Evolutionary conservation across 2,113 vertebrate genomes (phyloP).

Genomic region (Hypomesus transpacificus): DNA sequence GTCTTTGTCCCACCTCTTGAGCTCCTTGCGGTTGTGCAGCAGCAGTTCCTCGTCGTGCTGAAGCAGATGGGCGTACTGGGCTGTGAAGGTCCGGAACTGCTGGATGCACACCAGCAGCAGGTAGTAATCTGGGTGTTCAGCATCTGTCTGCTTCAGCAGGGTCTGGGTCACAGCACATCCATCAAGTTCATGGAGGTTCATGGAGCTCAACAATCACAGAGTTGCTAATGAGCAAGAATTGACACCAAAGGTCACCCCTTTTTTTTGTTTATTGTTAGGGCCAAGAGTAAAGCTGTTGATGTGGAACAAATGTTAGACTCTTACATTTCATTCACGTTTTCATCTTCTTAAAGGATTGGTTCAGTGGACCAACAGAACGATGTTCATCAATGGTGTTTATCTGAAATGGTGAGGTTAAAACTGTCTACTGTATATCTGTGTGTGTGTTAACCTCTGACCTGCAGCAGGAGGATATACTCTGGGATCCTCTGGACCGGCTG

Average conservation of each 20-base stretch:
- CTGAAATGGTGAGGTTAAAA: too few species aligned
- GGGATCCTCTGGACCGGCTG: constrained; percentile 93
- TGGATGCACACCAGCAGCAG: constrained; percentile 91
- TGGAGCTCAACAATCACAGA: too few species aligned
- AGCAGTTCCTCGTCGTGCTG: constrained; percentile 93
- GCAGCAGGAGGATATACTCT: constrained; percentile 89
- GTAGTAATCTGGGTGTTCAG: constrained; percentile 94
- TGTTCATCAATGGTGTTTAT: too few species aligned
- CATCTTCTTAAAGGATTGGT: too few species aligned
- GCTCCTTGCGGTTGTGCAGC: constrained; percentile 85
- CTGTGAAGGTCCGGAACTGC: constrained; percentile 86
- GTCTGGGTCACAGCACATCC: constrained; percentile 65
- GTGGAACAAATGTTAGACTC: too few species aligned
- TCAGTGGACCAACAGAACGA: too few species aligned
- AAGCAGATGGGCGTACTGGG: constrained; percentile 88
- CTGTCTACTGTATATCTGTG: neutral
- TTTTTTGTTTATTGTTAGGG: too few species aligned
- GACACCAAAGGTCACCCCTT: too few species aligned
- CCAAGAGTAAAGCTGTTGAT: too few species aligned
- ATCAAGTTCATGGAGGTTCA: too few species aligned
- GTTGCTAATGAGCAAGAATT: too few species aligned
- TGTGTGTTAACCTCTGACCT: constrained; percentile 68
- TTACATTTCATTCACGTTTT: too few species aligned
- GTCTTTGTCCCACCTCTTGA: constrained; percentile 80
- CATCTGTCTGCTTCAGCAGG: constrained; percentile 88